Conservation (phyloP, 2,888 invertebrate species). For the Germaria angustata region DNA sequence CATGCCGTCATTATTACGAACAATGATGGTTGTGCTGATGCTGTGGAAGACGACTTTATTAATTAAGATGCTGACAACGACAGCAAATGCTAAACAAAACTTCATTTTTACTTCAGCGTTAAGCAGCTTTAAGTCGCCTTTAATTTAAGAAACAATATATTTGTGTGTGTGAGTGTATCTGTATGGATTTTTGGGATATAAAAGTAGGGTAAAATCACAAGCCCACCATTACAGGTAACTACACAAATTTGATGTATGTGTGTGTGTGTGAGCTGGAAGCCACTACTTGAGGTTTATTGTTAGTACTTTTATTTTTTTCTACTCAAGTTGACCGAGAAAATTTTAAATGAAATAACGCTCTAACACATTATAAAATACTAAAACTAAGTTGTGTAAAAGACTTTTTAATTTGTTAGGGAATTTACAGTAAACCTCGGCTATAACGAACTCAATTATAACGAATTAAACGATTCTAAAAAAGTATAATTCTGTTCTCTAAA, state of each 20-base stretch:
- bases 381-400: too few species aligned
- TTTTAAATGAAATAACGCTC: background rate
- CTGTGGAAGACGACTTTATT: background rate
- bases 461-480: too few species aligned
- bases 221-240: constrained; percentile 29
- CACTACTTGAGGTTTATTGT: constrained; percentile 8
- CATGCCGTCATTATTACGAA: constrained; percentile 13
- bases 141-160: background rate
- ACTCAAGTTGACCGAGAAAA: constrained; percentile 20
- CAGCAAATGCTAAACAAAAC: background rate
- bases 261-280: constrained; percentile 11
- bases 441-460: too few species aligned
- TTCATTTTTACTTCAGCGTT: background rate
- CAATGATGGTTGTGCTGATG: constrained; percentile 20
- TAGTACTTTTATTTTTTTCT: constrained; percentile 2
- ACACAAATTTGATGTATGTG: constrained; percentile 2
- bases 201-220: constrained; percentile 11
- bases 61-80: constrained; percentile 23
- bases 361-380: background rate
- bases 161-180: background rate
- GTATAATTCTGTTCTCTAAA: too few species aligned
- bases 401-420: too few species aligned
- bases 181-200: background rate
- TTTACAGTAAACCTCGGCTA: too few species aligned
- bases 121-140: background rate